phyloP scores from a whole-genome alignment of 2,113 vertebrate species.

The Camelus bactrianus region DNA sequence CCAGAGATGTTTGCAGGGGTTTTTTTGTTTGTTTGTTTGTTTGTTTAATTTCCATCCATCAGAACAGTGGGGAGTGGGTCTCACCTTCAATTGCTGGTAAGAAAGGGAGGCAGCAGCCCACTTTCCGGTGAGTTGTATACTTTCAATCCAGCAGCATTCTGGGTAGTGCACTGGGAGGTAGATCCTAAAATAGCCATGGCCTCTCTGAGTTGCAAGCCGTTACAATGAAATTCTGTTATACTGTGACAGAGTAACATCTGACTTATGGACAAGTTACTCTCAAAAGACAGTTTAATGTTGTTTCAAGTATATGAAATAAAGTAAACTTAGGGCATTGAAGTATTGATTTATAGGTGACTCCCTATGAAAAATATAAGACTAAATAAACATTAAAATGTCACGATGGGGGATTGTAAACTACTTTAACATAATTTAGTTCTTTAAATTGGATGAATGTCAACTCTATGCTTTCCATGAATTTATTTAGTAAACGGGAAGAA shows the following conservation, averaged over 20 bases:
- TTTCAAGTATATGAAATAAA: conserved; percentile 61
- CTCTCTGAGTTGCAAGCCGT: not conserved
- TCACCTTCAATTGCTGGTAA: not conserved
- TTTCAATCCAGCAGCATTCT: not conserved
- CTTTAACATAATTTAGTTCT: conserved; percentile 16
- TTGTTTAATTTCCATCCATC: too few species aligned
- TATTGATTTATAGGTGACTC: conserved; percentile 46
- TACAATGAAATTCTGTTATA: conserved; percentile 29
- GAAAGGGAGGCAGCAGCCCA: not conserved
- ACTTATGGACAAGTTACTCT: conserved; percentile 12
- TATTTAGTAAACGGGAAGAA: conserved; percentile 41
- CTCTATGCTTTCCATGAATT: not conserved
- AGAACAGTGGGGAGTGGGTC: not conserved
- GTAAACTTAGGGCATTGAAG: not conserved
- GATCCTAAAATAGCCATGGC: not conserved
- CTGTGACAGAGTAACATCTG: not conserved
- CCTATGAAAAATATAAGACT: conserved; percentile 46
- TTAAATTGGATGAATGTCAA: not conserved
- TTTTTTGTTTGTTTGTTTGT: not conserved
- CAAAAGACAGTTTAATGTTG: conserved; percentile 36
- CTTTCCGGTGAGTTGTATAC: conserved; percentile 18
- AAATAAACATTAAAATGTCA: conserved; percentile 17
- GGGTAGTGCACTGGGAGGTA: not conserved
- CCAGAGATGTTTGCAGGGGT: not conserved
- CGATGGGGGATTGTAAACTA: not conserved